Conservation (phyloP, 2,797 vertebrate genomes). For the Geotrypetes seraphini region DNA sequence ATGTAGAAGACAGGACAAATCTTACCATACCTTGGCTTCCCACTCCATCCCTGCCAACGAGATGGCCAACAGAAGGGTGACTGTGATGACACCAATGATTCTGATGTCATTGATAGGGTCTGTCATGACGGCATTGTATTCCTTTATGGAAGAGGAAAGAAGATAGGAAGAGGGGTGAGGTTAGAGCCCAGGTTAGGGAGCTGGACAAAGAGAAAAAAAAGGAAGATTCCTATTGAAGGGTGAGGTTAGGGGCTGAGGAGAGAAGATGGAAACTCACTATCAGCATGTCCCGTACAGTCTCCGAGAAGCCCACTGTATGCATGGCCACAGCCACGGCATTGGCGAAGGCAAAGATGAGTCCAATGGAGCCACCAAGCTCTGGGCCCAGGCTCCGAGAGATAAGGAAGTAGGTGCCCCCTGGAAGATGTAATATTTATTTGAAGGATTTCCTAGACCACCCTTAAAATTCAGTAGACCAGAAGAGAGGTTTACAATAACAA, state of each 20-base stretch:
- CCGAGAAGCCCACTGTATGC: conserved; percentile 52
- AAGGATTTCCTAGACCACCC: background rate
- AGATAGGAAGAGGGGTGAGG: background rate
- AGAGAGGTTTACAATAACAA: too few species aligned
- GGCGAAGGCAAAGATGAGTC: conserved; percentile 55
- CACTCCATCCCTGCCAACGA: conserved; percentile 59
- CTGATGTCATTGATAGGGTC: conserved; percentile 44
- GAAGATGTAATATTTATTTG: background rate
- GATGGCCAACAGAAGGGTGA: conserved; percentile 48
- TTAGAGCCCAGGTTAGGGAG: too few species aligned
- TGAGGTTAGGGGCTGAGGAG: background rate
- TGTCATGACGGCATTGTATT: conserved; percentile 38
- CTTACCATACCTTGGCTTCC: conserved; percentile 61
- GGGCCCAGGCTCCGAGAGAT: conserved; percentile 55
- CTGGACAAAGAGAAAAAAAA: too few species aligned
- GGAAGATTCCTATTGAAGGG: too few species aligned
- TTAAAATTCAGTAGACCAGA: background rate
- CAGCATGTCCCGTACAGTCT: conserved; percentile 51
- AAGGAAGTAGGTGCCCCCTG: conserved; percentile 59
- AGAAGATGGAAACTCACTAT: conserved; percentile 11
- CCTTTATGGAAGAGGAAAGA: conserved; percentile 22
- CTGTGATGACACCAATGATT: conserved; percentile 49
- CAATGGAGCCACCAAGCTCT: conserved; percentile 53
- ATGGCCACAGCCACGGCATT: conserved; percentile 55
- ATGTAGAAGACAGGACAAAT: too few species aligned